Evolutionary conservation across 2,113 vertebrate species (phyloP).

Genomic region (Sinocyclocheilus grahami): DNA sequence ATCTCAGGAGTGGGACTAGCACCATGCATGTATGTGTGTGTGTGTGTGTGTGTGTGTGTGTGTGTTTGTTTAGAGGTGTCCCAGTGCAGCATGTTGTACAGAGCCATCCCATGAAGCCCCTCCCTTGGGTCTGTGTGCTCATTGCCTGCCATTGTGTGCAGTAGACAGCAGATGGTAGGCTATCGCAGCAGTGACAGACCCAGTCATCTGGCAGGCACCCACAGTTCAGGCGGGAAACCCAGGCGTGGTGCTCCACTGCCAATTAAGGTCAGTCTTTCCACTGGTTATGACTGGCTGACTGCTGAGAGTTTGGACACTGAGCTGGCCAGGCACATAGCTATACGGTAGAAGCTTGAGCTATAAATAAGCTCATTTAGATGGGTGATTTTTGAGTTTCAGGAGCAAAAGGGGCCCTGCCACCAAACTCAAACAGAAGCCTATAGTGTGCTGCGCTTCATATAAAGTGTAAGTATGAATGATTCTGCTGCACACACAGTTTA

Average conservation of each 20-base stretch:
- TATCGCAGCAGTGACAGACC: conserved; percentile 83
- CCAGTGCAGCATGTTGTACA: conserved; percentile 58
- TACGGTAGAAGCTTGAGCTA: conserved; percentile 21
- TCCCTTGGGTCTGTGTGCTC: conserved; percentile 62
- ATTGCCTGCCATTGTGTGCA: conserved; percentile 85
- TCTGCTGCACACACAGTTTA: conserved; percentile 18
- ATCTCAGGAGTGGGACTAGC: neutral
- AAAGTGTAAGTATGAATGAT: neutral
- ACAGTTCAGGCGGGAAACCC: conserved; percentile 85
- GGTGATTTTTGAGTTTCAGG: neutral
- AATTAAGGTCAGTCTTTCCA: conserved; percentile 73
- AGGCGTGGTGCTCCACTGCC: conserved; percentile 52
- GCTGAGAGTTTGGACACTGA: conserved; percentile 57
- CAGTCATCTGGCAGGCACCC: conserved; percentile 92
- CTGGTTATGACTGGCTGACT: conserved; percentile 39
- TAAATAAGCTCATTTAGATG: conserved; percentile 30
- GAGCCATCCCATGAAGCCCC: conserved; percentile 49
- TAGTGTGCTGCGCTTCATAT: neutral
- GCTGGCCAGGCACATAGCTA: conserved; percentile 51
- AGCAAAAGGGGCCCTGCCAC: conserved; percentile 19
- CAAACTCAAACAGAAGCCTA: conserved; percentile 3
- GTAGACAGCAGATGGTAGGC: conserved; percentile 98
- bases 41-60: neutral
- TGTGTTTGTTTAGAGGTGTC: conserved; percentile 40
- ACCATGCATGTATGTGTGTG: conserved; percentile 8